phyloP scores from a whole-genome alignment of 2,797 vertebrate genomes.

The Chloroceryle amazona region DNA sequence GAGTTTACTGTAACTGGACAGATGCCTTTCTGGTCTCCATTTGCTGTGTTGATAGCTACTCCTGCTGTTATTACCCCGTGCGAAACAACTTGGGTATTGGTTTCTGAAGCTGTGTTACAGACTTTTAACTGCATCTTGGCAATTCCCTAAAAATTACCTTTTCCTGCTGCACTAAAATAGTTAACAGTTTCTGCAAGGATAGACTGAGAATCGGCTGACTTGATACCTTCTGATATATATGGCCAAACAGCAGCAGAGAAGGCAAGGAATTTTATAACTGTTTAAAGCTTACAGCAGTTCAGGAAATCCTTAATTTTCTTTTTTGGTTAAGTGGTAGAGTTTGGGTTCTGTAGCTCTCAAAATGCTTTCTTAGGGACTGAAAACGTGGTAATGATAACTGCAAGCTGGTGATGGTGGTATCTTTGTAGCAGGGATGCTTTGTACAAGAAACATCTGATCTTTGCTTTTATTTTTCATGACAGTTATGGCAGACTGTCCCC shows the following conservation, averaged over 20 bases:
- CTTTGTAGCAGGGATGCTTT: background rate
- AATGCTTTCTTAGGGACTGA: background rate
- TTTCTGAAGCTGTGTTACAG: background rate
- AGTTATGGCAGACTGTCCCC: constrained; percentile 99
- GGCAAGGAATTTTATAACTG: background rate
- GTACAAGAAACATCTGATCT: background rate
- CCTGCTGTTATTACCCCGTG: background rate
- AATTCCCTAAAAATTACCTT: background rate
- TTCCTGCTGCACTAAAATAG: background rate
- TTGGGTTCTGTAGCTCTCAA: background rate
- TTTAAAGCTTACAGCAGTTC: background rate
- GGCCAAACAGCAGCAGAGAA: background rate
- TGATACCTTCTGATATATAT: background rate
- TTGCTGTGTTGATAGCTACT: background rate
- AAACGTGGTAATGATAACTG: background rate
- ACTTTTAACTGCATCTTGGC: background rate
- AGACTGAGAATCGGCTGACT: background rate
- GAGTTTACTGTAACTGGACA: background rate
- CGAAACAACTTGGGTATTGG: background rate
- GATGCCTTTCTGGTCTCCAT: background rate
- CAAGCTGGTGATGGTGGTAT: background rate
- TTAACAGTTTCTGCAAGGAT: background rate
- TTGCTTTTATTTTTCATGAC: constrained; percentile 46
- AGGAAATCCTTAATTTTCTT: background rate
- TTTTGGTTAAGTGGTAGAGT: background rate